Conservation (phyloP, 2,797 vertebrate genomes). For the Hephaestus fuliginosus region DNA sequence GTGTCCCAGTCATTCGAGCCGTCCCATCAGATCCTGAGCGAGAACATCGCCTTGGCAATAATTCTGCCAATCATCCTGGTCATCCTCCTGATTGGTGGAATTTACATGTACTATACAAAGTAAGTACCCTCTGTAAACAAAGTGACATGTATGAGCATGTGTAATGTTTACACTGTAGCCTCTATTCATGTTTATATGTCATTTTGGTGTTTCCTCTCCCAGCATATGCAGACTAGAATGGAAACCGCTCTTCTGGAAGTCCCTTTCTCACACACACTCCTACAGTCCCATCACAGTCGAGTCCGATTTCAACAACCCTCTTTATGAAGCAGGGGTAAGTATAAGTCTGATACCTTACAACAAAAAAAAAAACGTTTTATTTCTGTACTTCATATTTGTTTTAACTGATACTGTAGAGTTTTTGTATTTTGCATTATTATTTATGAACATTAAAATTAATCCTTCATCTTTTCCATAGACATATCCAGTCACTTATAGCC, state of each 20-base stretch:
- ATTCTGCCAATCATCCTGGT: slow-evolving; percentile 93
- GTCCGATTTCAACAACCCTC: slow-evolving; percentile 95
- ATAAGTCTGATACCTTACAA: background rate
- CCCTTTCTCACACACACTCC: slow-evolving; percentile 93
- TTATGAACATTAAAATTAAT: background rate
- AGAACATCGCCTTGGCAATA: slow-evolving; percentile 94
- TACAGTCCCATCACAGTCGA: slow-evolving; percentile 96
- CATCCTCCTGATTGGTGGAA: slow-evolving; percentile 93
- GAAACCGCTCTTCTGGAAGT: slow-evolving; percentile 94
- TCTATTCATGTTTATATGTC: background rate
- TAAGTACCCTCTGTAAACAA: slow-evolving; percentile 72
- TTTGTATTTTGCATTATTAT: background rate
- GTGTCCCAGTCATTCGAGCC: slow-evolving; percentile 93
- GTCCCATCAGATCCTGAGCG: slow-evolving; percentile 92
- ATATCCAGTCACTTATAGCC: background rate
- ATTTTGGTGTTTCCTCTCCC: slow-evolving; percentile 27
- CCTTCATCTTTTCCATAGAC: background rate
- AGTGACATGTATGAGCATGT: no score
- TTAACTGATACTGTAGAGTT: background rate
- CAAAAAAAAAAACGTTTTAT: background rate
- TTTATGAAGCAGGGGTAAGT: slow-evolving; percentile 96
- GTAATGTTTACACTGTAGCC: background rate
- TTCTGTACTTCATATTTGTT: background rate
- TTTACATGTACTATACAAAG: slow-evolving; percentile 97
- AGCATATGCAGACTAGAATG: slow-evolving; percentile 92